A percentile compares a stretch with the other conserved stretches of the same genome.
These are phyloP conservation scores for Planococcus citri DNA, from an alignment of 1,140 invertebrate species.

Conservation along the genomic window DNA sequence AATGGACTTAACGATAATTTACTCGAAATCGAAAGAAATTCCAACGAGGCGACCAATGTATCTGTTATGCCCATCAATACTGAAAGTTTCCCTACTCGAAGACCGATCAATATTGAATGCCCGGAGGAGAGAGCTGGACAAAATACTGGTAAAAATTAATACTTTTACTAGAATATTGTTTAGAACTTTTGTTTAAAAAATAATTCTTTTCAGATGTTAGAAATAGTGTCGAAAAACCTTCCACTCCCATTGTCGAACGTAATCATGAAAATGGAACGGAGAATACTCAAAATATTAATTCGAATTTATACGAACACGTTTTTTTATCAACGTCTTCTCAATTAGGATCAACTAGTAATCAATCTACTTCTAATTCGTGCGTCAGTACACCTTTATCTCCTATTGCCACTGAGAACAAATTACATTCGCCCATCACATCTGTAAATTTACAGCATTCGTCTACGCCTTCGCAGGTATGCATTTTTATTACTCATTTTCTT, in stretches of 20 bases:
- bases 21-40: neutral
- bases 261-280: neutral
- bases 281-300: neutral
- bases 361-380: neutral
- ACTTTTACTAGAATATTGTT: constrained; percentile 25
- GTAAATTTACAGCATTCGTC: neutral
- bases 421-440: neutral
- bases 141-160: neutral
- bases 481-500: no score
- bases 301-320: constrained; percentile 12
- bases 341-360: neutral
- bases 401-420: neutral
- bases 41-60: neutral
- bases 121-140: neutral
- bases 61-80: constrained; percentile 13
- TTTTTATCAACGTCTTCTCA: neutral
- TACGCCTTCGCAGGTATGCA: neutral
- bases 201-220: neutral
- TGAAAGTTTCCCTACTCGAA: neutral
- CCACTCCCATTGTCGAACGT: neutral
- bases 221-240: constrained; percentile 23
- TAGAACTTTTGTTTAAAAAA: neutral
- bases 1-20: neutral
- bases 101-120: neutral
- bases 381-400: constrained; percentile 9